Base-by-base conservation (phyloP, 2,113 vertebrate species). In the Erythrocebus patas region DNA sequence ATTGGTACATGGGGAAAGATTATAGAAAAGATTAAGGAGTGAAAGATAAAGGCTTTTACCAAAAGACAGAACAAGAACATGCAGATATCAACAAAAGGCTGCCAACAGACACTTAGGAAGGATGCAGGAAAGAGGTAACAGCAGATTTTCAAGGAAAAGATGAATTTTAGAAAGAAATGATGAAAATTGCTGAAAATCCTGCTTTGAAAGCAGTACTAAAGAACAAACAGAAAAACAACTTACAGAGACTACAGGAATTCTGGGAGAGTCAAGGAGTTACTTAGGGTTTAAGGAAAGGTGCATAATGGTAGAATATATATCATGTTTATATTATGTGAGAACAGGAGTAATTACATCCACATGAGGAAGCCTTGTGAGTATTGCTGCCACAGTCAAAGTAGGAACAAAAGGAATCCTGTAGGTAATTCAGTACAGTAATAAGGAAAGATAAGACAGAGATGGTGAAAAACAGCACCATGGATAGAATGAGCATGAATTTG, bases 141-240 rank as follows among this genome's bases (percentile, higher is more conserved):
- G 50, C 61, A 11, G 10, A 50, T 59, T 75, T 93, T 89, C 66
- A 95, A 61, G 23, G 30, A 35, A 96, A 95, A 82, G 20, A 6
- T 52, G 18, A 90, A 50, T 43, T 73, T 91, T 32, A 95, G 12
- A 92, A 68, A 80, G 9, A 89, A 89, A 75, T 32, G 4, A 79
- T 48, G 27, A 82, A 86, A 88, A n/a, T 64, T 43, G 1, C 27
- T 96, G 38, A 91, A 88, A 88, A 84, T 40, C 4, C 43, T 89
- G n/a, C 80, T 83, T 95, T 95, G 57, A 91, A 91, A 92, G 20
- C 30, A 90, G 18, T 91, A 87, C 23, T 70, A 72, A 75, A 96
- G 55, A 94, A 86, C 57, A 55, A 85, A 75, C 16, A n/a, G 50
- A 82, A 93, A 80, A 50, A 85, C 55, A 94, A 64, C 22, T 86